A percentile compares a stretch with the other conserved stretches of the same genome.
phyloP scores from a whole-genome alignment of 2,797 vertebrate genomes.

The Garrulus glandarius region DNA sequence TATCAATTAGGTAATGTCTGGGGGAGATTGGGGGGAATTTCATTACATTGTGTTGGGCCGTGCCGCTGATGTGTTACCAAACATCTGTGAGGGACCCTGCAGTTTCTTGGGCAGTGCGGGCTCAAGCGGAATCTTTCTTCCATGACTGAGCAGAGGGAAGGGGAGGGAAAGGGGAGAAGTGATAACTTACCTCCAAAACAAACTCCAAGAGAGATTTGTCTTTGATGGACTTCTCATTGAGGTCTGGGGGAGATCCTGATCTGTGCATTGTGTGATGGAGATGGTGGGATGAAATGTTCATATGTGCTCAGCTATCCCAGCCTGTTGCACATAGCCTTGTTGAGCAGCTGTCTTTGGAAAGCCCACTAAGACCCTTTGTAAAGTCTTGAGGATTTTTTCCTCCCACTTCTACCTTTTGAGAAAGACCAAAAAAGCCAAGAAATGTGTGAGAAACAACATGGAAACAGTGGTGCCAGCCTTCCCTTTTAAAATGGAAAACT shows the following conservation, averaged over 20 bases:
- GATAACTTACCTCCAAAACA: background rate
- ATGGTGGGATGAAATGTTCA: background rate
- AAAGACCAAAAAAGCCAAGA: background rate
- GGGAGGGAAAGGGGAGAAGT: background rate
- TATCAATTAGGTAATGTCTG: constrained; percentile 84
- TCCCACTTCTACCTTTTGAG: background rate
- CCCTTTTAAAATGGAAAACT: background rate
- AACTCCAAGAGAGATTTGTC: background rate
- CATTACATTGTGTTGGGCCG: constrained; percentile 15
- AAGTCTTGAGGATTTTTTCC: background rate
- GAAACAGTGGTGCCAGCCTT: background rate
- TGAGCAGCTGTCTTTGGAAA: background rate
- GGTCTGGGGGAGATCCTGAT: background rate
- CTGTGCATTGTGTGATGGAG: fast-evolving
- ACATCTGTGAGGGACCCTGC: constrained; percentile 27
- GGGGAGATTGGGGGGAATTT: constrained; percentile 65
- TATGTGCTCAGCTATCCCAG: fast-evolving
- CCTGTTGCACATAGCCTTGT: background rate
- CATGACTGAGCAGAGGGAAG: background rate
- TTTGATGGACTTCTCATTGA: background rate
- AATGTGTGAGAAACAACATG: background rate
- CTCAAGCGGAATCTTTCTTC: background rate
- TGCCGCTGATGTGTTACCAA: constrained; percentile 51
- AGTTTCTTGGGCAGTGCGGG: background rate
- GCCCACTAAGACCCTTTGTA: background rate